Evolutionary conservation across 2,888 invertebrate genomes (phyloP).

Genomic region (Hetaerina titia): DNA sequence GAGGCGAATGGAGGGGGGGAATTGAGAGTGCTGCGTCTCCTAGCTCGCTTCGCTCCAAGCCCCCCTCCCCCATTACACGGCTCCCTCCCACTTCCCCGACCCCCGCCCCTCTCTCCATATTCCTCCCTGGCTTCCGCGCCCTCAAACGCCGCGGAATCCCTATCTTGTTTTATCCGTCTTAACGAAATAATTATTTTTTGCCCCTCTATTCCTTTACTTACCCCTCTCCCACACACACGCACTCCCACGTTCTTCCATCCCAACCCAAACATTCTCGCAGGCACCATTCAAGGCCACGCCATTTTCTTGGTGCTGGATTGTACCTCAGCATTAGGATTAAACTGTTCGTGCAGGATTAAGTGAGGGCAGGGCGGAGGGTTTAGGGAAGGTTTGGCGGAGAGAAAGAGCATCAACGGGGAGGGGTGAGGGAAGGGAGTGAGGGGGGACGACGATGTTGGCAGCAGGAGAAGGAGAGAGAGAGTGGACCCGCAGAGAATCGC

Average conservation of each 20-base stretch:
- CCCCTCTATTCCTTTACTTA: not conserved
- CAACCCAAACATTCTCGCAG: not conserved
- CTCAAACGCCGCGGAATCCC: not conserved
- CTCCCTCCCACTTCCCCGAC: not conserved
- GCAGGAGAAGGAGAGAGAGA: not conserved
- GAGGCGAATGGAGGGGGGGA: not conserved
- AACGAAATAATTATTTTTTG: slow-evolving; percentile 47
- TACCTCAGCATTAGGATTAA: slow-evolving; percentile 67
- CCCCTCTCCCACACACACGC: not conserved
- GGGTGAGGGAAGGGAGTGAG: not conserved
- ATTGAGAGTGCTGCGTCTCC: not conserved
- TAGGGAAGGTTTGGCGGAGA: not conserved
- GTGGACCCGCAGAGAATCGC: not conserved
- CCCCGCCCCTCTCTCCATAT: not conserved
- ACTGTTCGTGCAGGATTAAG: slow-evolving; percentile 64
- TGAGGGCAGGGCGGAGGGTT: not conserved
- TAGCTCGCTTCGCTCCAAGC: not conserved
- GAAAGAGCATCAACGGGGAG: not conserved
- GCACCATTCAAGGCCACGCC: slow-evolving; percentile 8
- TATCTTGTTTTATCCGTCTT: slow-evolving; percentile 16
- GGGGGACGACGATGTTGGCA: not conserved
- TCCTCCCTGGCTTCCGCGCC: not conserved
- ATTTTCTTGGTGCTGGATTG: slow-evolving; percentile 49
- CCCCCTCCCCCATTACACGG: not conserved
- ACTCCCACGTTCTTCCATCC: slow-evolving; percentile 4